A percentile compares a stretch with the other conserved stretches of the same genome.
phyloP scores from a whole-genome alignment of 1,140 invertebrate species.

The Drosophila arizonae region DNA sequence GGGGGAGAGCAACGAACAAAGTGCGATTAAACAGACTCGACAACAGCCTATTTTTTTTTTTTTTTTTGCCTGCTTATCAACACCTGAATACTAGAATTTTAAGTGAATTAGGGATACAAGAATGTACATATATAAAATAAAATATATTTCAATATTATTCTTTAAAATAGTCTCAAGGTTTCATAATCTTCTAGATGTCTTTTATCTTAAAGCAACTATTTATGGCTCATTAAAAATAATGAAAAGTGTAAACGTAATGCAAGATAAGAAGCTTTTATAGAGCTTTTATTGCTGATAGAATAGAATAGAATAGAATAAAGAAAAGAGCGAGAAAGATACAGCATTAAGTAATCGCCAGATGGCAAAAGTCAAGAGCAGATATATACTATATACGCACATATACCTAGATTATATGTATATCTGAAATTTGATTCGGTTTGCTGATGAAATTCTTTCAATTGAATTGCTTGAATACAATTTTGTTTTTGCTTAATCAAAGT shows the following conservation, averaged over 20 bases:
- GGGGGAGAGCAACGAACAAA: neutral
- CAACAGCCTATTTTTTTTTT: neutral
- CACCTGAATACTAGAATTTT: neutral
- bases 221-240: slow-evolving; percentile 3
- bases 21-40: neutral
- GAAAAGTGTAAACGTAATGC: slow-evolving; percentile 19
- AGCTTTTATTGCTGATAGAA: neutral
- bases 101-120: slow-evolving; percentile 10
- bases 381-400: neutral
- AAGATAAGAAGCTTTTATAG: slow-evolving; percentile 38
- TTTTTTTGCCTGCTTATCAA: slow-evolving; percentile 25
- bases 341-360: slow-evolving; percentile 37
- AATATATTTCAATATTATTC: neutral
- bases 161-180: slow-evolving; percentile 27
- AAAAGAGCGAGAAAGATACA: neutral
- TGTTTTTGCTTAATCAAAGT: neutral
- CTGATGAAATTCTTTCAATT: neutral
- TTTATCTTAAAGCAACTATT: slow-evolving; percentile 32
- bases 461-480: neutral
- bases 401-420: neutral
- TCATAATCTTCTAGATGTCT: slow-evolving; percentile 20
- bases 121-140: neutral
- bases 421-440: neutral
- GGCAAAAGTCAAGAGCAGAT: slow-evolving; percentile 8
- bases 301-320: neutral